phyloP scores from a whole-genome alignment of 2,113 vertebrate species.

The Pleuronectes platessa region DNA sequence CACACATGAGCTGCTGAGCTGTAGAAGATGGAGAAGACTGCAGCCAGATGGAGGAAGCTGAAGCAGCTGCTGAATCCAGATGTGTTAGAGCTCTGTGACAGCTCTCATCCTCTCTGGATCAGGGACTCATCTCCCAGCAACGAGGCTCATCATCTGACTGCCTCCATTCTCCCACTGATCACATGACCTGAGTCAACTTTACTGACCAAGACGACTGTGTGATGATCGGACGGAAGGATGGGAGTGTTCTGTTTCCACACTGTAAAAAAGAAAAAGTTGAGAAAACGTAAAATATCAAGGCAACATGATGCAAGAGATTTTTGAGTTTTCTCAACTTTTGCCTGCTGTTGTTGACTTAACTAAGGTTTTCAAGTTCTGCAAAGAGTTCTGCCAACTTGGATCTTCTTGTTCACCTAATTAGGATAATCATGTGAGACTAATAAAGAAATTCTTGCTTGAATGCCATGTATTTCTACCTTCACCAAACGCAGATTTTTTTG shows the following conservation, averaged over 20 bases:
- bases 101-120: conserved; percentile 27
- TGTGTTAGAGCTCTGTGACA: conserved; percentile 23
- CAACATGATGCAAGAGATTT: no score
- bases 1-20: background rate
- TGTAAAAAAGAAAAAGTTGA: no score
- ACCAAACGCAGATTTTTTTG: no score
- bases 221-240: background rate
- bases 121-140: background rate
- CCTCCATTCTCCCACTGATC: conserved; percentile 9
- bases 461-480: no score
- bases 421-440: no score
- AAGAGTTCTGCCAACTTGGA: no score
- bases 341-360: no score
- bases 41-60: conserved; percentile 5
- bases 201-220: background rate
- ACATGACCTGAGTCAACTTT: conserved; percentile 7
- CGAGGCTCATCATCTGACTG: background rate
- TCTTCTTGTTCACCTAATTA: no score
- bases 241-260: background rate
- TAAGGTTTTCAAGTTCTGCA: no score
- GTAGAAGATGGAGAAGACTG: conserved; percentile 7
- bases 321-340: no score
- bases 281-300: no score
- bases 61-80: conserved; percentile 23
- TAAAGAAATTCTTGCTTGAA: no score